These are phyloP conservation scores for Lycaon pictus DNA, from an alignment of 2,113 vertebrate species.

Conservation along the genomic window DNA sequence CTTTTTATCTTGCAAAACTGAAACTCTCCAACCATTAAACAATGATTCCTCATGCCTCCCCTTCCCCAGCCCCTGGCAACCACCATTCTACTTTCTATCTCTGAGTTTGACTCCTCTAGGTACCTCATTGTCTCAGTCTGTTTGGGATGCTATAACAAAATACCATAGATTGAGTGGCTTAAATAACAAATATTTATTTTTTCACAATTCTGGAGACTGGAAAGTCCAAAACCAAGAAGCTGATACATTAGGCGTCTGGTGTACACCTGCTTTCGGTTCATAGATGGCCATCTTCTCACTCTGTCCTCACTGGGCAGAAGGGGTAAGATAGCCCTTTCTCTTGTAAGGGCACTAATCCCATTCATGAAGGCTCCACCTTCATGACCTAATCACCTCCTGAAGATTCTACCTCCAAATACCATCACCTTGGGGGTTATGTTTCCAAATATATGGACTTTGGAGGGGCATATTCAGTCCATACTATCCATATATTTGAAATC, in stretches of 20 bases:
- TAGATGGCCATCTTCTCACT: not conserved
- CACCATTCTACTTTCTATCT: not conserved
- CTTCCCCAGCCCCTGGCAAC: not conserved
- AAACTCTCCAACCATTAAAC: not conserved
- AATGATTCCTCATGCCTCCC: not conserved
- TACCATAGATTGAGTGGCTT: not conserved
- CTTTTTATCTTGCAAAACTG: not conserved
- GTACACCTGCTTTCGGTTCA: not conserved
- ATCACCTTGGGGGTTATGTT: not conserved
- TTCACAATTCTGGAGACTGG: not conserved
- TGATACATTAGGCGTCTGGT: not conserved
- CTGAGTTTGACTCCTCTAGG: not conserved
- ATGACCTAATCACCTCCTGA: not conserved
- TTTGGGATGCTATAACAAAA: not conserved
- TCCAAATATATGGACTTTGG: not conserved
- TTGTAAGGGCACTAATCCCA: not conserved
- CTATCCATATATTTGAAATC: not conserved
- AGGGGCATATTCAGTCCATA: not conserved
- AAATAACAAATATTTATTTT: not conserved
- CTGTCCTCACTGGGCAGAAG: not conserved
- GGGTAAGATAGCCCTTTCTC: not conserved
- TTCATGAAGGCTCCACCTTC: not conserved
- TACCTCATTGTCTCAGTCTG: not conserved
- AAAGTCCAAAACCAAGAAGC: not conserved
- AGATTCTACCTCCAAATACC: not conserved